phyloP scores from a whole-genome alignment of 2,797 vertebrate species.

The Pseudopleuronectes americanus region DNA sequence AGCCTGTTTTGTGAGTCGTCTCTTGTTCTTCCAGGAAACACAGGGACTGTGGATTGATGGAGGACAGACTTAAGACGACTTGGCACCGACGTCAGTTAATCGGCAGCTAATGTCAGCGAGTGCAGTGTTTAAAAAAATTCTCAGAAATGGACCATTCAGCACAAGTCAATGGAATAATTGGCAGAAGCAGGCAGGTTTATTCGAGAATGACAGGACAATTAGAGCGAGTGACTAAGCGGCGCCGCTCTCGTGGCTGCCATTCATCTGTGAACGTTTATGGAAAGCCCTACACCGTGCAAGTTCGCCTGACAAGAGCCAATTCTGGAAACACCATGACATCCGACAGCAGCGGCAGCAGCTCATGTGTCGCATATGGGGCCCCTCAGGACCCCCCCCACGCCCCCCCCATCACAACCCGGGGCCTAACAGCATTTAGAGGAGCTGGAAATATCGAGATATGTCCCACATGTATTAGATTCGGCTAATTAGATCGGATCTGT shows the following conservation, averaged over 20 bases:
- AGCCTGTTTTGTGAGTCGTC: conserved; percentile 4
- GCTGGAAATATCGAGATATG: conserved; percentile 72
- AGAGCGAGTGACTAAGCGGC: conserved; percentile 52
- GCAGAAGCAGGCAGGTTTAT: conserved; percentile 41
- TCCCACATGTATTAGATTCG: conserved; percentile 63
- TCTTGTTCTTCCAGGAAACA: conserved; percentile 33
- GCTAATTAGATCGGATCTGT: conserved; percentile 80
- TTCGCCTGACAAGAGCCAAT: conserved; percentile 50
- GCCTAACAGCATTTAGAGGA: conserved; percentile 69
- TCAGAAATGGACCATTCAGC: conserved; percentile 34
- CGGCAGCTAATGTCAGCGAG: conserved; percentile 17
- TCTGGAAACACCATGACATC: conserved; percentile 49
- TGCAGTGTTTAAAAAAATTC: conserved; percentile 28
- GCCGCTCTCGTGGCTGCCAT: conserved; percentile 15
- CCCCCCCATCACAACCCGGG: conserved; percentile 56
- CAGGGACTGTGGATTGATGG: conserved; percentile 22
- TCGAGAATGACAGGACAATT: conserved; percentile 53
- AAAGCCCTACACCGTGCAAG: conserved; percentile 15
- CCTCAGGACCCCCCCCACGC: conserved; percentile 43
- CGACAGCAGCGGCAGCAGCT: conserved; percentile 40
- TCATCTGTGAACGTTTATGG: conserved; percentile 46
- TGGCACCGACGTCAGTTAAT: conserved; percentile 35
- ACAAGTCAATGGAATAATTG: conserved; percentile 53
- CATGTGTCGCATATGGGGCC: conserved; percentile 32
- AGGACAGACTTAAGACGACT: conserved; percentile 22